Conservation (phyloP, 53 echinoderm and acorn worm species). For the Paracentrotus lividus region DNA sequence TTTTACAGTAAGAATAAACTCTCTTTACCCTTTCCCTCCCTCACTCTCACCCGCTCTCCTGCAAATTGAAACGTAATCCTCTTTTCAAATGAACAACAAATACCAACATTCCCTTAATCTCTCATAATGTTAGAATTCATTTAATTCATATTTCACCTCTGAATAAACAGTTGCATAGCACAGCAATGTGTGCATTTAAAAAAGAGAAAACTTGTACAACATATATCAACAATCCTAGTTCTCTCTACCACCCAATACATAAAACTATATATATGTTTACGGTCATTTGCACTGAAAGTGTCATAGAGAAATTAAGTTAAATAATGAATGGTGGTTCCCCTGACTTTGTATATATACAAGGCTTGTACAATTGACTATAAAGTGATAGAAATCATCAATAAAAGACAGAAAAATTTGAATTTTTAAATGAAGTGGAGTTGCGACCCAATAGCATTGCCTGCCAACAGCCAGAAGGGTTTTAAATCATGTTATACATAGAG, state of each 20-base stretch:
- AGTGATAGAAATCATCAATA: not conserved
- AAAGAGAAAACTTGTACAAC: constrained; percentile 31
- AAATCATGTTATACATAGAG: not conserved
- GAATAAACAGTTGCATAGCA: constrained; percentile 37
- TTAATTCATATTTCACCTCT: constrained; percentile 52
- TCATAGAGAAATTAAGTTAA: not conserved
- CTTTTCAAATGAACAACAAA: not conserved
- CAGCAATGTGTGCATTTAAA: constrained; percentile 28
- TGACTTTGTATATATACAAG: constrained; percentile 19
- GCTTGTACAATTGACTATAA: not conserved
- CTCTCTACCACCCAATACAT: not conserved
- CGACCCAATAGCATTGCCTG: not conserved
- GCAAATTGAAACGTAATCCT: not conserved
- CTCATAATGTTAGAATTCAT: constrained; percentile 45
- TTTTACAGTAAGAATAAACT: too few relatives aligned
- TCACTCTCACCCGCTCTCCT: not conserved
- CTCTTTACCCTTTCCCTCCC: not conserved
- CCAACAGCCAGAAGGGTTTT: too few relatives aligned
- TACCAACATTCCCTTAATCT: not conserved
- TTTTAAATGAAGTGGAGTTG: not conserved
- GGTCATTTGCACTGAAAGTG: constrained; percentile 17
- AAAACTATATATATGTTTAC: not conserved
- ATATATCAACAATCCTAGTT: constrained; percentile 26
- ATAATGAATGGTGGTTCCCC: not conserved
- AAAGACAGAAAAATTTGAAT: not conserved